Evolutionary conservation across 2,113 vertebrate genomes (phyloP), one percentile per base, ranked within the genome.

Genomic region (Rutilus rutilus): DNA sequence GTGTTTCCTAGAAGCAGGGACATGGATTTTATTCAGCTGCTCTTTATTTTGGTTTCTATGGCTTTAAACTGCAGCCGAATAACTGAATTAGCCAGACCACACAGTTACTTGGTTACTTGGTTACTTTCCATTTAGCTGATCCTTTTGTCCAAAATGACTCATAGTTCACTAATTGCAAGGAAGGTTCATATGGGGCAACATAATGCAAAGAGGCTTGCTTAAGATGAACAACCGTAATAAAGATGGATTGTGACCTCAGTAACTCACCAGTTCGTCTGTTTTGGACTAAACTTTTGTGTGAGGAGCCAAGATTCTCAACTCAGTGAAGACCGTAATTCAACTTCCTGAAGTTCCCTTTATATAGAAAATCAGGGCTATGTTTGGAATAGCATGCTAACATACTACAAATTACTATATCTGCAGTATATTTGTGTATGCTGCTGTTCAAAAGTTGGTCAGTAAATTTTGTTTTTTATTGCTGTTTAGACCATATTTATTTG

Each of bases 51-150:
- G 27, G 75, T 77, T 77, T 77, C 47, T 30, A 54, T 54, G 62
- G 62, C 79, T 33, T 52, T 21, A 67, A 19, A n/a, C 17, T 27
- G 36, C 9, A 42, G 71, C 23, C 7, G 23, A 80, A 62, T 21
- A n/a, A n/a, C 36, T 19, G 42, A 64, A 45, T 42, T 23, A 27
- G 60, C 39, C 25, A 21, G 78, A 42, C 8, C 4, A 8, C 39
- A 39, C n/a, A 14, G 79, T 69, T 69, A 81, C 78, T 81, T 65
- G 45, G 36, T 80, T 64, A 50, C 79, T 23, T 67, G 45, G 36
- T 80, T 64, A 50, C 79, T 23, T 67, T 14, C 25, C 45, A 54
- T 82, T 82, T 82, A 67, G 62, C 3, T 4, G 45, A 15, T 82
- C 25, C 25, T 69, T 82, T 82, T 82, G 42, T 69, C 27, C 62